Evolutionary conservation across 2,113 vertebrate genomes (phyloP).

Genomic region (Melanocharis versteri): DNA sequence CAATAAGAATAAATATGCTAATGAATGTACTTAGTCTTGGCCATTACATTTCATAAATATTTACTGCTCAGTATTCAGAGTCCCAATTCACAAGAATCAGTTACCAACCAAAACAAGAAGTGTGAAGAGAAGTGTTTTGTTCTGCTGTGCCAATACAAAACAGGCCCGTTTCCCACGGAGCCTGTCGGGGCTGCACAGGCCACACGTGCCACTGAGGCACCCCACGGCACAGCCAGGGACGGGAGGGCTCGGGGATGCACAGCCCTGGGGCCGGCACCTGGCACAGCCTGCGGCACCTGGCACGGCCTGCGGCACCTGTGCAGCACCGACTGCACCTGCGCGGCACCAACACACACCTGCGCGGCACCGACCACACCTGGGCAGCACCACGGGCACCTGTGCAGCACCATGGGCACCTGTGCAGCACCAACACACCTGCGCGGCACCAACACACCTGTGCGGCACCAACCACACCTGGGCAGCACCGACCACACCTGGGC

Average conservation of each 20-base stretch:
- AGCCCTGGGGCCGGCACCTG: fast-evolving
- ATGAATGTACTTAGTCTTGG: slow-evolving; percentile 15
- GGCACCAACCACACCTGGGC: too few species aligned
- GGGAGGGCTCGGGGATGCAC: neutral
- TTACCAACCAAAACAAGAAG: neutral
- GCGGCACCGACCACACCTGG: too few species aligned
- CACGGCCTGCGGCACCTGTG: too few species aligned
- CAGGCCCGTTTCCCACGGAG: fast-evolving
- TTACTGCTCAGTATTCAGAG: neutral
- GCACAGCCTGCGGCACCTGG: neutral
- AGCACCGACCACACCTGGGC: too few species aligned
- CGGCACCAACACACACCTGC: too few species aligned
- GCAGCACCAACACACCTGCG: too few species aligned
- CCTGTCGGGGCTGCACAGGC: fast-evolving
- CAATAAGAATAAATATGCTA: slow-evolving; percentile 22
- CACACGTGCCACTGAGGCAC: fast-evolving
- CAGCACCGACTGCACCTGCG: too few species aligned
- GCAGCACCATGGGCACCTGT: too few species aligned
- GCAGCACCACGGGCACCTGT: too few species aligned
- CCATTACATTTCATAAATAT: slow-evolving; percentile 23
- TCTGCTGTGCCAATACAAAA: neutral
- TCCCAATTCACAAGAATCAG: neutral
- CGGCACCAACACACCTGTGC: too few species aligned
- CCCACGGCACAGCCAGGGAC: neutral
- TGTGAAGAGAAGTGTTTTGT: neutral